Evolutionary conservation across 1,140 invertebrate species (phyloP), one percentile per base, ranked within the genome.

Genomic region (Teleogryllus occipitalis): DNA sequence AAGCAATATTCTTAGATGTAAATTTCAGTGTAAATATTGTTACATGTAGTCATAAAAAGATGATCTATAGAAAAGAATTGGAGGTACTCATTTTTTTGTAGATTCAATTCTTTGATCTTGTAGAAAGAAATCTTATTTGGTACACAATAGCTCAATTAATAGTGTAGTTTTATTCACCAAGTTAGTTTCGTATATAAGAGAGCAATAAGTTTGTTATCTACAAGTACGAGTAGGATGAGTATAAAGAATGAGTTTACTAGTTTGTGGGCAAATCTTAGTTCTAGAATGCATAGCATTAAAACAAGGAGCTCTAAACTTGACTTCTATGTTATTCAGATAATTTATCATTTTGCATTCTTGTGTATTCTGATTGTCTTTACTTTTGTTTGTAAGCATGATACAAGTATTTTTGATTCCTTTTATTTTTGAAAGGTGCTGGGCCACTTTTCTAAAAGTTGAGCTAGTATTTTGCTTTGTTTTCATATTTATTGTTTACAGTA

Each of bases 1-100:
- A 65, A 65, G 54, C 54, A 65, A 65, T 65, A 65, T 65, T 65
- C 54, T 65, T 65, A 65, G 54, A 18, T 65, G 54, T 65, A 65
- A 65, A 65, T 10, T 65, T 14, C 10, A 14, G 54, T 65, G 54
- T 65, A 65, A 65, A 65, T 65, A 65, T 65, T 65, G 54, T 65
- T 65, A 65, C 54, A 14, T 10, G 18, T 65, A 65, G 54, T 14
- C 54, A 65, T 14, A 18, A 65, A 14, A 65, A 14, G 18, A 18
- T 3, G 18, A 18, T 3, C 18, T 65, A 65, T 18, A 14, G 54
- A 65, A 65, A 39, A 39, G 27, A 39, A 39, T 39, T 39, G 27
- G 27, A 39, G 27, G 54, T 14, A 65, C 54, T 65, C 18, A 10
- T 65, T 65, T 65, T 18, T 65, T 65, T 14, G 54, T 65, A 65